Base-by-base conservation (phyloP, 2,113 vertebrate genomes). In the Oenanthe oenanthe region DNA sequence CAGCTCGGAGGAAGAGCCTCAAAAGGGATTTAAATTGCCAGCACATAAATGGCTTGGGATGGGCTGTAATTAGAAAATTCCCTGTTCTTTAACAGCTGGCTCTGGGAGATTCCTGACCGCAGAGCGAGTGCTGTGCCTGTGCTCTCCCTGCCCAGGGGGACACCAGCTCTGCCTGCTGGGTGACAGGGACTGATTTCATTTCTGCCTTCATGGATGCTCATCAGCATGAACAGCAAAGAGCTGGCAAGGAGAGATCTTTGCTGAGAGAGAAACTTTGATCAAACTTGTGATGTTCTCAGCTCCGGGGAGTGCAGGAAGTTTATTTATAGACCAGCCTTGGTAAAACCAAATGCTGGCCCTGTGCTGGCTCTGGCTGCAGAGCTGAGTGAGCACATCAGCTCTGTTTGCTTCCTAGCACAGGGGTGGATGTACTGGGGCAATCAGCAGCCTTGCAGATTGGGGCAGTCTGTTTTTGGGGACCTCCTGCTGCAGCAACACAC, bases 261-360 rank as follows among this genome's bases (percentile, higher is more conserved):
- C 78, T 48, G 87, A 54, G 93, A 56, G 70, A 57, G 66, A 85
- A 92, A 91, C 94, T 95, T 92, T 53, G 72, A 61, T 94, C 42
- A 65, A 76, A 74, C 87, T 94, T 76, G 92, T 10, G 63, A 93
- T 93, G 71, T 83, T 86, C 38, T 48, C 93, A 79, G 84, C 74
- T 90, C 71, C 63, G 17, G 24, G 45, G 42, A 88, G 74, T 40
- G 82, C 51, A 85, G 62, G 62, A 67, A 77, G 53, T 48, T 77
- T 31, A 56, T 91, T 91, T 89, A 48, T 67, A 66, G 91, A 77
- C 13, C 1, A 2, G 32, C 77, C 66, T 75, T 43, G 85, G 65
- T 83, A 51, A 71, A 96, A 93, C 31, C 43, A 31, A 89, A 86
- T 5, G 34, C 43, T 1, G 4, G 79, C 70, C 70, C 38, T 5